Evolutionary conservation across 2,888 invertebrate genomes (phyloP).

Genomic region (Caenorhabditis macrosperma): DNA sequence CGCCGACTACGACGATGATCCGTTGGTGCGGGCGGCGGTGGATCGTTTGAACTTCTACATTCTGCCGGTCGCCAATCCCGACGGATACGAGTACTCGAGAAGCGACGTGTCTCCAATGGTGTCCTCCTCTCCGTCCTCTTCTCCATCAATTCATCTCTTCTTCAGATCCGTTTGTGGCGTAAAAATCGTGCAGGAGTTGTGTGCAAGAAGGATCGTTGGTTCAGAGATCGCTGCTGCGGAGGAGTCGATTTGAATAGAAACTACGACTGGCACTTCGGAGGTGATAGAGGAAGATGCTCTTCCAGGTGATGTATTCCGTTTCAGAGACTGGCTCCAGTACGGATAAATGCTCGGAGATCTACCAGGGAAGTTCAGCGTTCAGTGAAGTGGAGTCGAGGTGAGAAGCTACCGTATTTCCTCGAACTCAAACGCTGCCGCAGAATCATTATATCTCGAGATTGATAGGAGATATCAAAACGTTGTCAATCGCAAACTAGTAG

Average conservation of each 20-base stretch:
- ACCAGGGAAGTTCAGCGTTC: constrained; percentile 76
- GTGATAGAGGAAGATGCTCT: constrained; percentile 32
- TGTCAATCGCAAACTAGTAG: no score
- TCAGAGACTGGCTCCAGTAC: constrained; percentile 73
- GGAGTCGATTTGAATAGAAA: constrained; percentile 80
- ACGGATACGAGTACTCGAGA: constrained; percentile 76
- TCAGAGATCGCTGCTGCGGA: constrained; percentile 77
- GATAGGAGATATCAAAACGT: no score
- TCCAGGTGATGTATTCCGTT: not conserved
- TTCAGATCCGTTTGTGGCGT: constrained; percentile 78
- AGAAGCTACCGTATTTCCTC: no score
- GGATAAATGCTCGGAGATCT: constrained; percentile 79
- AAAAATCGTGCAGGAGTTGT: constrained; percentile 75
- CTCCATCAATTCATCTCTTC: not conserved
- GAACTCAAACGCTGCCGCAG: no score
- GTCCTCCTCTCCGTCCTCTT: not conserved
- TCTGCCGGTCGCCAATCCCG: constrained; percentile 78
- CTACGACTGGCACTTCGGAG: constrained; percentile 77
- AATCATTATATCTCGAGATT: no score
- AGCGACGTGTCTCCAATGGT: constrained; percentile 75
- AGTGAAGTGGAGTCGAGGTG: constrained; percentile 78
- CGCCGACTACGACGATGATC: constrained; percentile 70
- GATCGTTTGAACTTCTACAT: constrained; percentile 75
- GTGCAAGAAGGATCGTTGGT: constrained; percentile 78
- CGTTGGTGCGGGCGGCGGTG: constrained; percentile 52